These are phyloP conservation scores for Cariama cristata DNA, from an alignment of 2,113 vertebrate species.

Conservation along the genomic window DNA sequence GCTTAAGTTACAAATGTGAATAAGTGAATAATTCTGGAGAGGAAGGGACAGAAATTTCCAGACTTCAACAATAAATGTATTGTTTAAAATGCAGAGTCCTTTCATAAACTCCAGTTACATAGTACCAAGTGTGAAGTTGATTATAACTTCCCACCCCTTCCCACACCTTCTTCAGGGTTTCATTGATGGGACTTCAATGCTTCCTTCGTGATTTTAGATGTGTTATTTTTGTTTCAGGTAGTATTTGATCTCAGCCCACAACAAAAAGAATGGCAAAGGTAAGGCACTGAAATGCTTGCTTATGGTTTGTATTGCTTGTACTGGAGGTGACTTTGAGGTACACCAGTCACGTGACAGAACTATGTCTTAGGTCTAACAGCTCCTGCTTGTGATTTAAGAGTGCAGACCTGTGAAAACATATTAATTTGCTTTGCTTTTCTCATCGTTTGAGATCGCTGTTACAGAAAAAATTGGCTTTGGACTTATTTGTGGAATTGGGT, in stretches of 20 bases:
- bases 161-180: not conserved
- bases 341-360: not conserved
- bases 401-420: not conserved
- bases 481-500: not conserved
- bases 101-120: not conserved
- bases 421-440: not conserved
- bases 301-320: not conserved
- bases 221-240: slow-evolving; percentile 79
- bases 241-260: slow-evolving; percentile 92
- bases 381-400: not conserved
- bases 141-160: not conserved
- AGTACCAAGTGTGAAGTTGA: not conserved
- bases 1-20: not conserved
- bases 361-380: not conserved
- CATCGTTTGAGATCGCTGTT: not conserved
- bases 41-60: not conserved
- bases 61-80: not conserved
- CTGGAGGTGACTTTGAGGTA: not conserved
- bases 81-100: not conserved
- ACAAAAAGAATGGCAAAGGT: slow-evolving; percentile 95
- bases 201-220: not conserved
- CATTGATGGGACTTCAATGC: not conserved
- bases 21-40: not conserved
- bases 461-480: not conserved
- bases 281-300: slow-evolving; percentile 6